A percentile compares a stretch with the other conserved stretches of the same genome.
Evolutionary conservation across 2,113 vertebrate species (phyloP).

Genomic region (Mobula hypostoma): DNA sequence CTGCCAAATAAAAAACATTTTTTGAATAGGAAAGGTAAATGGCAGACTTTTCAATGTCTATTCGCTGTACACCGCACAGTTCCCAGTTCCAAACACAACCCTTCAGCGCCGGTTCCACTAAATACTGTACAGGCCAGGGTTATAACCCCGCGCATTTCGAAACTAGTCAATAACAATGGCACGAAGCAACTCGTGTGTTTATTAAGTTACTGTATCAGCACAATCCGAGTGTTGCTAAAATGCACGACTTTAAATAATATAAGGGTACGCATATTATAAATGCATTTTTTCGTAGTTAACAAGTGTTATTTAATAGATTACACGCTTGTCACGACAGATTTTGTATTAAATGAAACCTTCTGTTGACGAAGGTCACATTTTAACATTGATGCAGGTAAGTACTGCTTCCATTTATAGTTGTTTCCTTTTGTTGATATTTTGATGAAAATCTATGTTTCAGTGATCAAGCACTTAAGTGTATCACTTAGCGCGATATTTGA

Average conservation of each 20-base stretch:
- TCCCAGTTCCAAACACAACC: neutral
- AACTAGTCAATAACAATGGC: neutral
- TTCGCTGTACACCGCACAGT: neutral
- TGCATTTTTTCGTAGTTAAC: neutral
- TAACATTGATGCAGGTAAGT: neutral
- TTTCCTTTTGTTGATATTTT: neutral
- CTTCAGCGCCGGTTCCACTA: neutral
- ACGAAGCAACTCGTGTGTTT: neutral
- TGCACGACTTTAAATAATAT: neutral
- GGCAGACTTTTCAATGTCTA: neutral
- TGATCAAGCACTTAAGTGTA: neutral
- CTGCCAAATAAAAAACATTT: neutral
- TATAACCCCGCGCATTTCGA: neutral
- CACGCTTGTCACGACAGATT: neutral
- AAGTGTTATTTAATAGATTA: neutral
- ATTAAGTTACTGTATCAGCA: neutral
- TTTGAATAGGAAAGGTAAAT: neutral
- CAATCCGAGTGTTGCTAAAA: neutral
- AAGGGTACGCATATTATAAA: neutral
- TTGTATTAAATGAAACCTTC: neutral
- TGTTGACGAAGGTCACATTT: neutral
- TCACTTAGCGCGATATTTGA: neutral
- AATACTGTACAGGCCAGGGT: neutral
- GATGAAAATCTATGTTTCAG: neutral
- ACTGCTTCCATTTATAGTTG: neutral